Conservation (phyloP, 2,797 vertebrate species). For the Pyrocephalus nanus region DNA sequence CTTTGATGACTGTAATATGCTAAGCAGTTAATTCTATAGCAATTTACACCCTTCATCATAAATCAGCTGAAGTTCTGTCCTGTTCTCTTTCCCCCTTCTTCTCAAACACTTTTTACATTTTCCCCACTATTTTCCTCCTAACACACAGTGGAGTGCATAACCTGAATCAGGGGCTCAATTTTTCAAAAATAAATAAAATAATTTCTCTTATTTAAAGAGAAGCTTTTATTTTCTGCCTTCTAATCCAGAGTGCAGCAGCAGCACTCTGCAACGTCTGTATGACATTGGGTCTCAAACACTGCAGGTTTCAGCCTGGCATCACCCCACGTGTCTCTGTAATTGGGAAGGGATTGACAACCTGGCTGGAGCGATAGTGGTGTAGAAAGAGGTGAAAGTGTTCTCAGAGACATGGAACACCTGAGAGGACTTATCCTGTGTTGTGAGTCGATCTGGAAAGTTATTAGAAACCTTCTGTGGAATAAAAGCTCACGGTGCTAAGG, state of each 20-base stretch:
- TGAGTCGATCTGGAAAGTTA: not conserved
- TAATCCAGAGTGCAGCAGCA: not conserved
- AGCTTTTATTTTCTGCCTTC: not conserved
- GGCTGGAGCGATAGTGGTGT: not conserved
- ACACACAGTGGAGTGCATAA: not conserved
- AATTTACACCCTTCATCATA: not conserved
- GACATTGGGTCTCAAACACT: not conserved
- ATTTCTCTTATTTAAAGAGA: not conserved
- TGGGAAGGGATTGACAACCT: not conserved
- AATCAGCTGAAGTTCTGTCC: not conserved
- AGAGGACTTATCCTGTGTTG: not conserved
- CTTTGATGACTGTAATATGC: not conserved
- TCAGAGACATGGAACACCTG: not conserved
- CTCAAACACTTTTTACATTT: not conserved
- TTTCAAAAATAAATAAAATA: not conserved
- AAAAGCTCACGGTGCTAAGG: not conserved
- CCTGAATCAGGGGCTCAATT: not conserved
- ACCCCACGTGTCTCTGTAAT: not conserved
- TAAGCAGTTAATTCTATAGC: constrained; percentile 8
- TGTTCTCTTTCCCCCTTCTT: rapidly evolving
- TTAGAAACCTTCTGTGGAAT: not conserved
- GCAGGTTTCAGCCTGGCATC: not conserved
- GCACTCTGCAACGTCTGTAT: not conserved
- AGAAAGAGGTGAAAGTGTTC: not conserved
- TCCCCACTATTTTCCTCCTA: not conserved